These are phyloP conservation scores for Leptopilina myrica DNA, from an alignment of 2,888 invertebrate genomes.

Conservation along the genomic window DNA sequence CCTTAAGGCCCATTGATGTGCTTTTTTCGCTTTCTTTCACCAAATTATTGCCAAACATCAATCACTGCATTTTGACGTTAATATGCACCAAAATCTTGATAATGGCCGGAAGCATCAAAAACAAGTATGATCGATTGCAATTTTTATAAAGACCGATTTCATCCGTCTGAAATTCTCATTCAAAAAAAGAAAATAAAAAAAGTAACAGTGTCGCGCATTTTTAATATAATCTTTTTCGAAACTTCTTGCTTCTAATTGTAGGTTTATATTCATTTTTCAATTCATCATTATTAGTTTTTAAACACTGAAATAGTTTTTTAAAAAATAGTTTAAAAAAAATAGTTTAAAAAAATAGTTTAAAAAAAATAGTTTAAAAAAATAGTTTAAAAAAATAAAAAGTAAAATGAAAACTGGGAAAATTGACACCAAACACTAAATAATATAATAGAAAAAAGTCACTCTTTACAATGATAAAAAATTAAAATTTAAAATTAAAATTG, in stretches of 20 bases:
- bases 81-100: slow-evolving; percentile 66
- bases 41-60: slow-evolving; percentile 61
- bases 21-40: slow-evolving; percentile 6
- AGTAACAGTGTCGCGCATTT: neutral
- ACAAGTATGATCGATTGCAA: slow-evolving; percentile 65
- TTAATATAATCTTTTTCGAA: too few relatives aligned
- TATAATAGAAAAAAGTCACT: neutral
- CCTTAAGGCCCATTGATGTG: neutral
- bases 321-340: too few relatives aligned
- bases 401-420: too few relatives aligned
- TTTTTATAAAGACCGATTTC: slow-evolving; percentile 64
- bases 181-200: neutral
- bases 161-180: slow-evolving; percentile 46
- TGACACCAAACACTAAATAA: too few relatives aligned
- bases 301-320: too few relatives aligned
- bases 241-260: too few relatives aligned
- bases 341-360: too few relatives aligned
- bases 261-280: too few relatives aligned
- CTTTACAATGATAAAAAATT: neutral
- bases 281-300: too few relatives aligned
- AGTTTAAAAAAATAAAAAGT: too few relatives aligned
- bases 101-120: slow-evolving; percentile 52
- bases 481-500: neutral
- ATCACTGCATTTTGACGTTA: slow-evolving; percentile 73
- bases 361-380: too few relatives aligned